Conservation (phyloP, 64 coral and sea anemone genomes). For the Acropora tenuis region DNA sequence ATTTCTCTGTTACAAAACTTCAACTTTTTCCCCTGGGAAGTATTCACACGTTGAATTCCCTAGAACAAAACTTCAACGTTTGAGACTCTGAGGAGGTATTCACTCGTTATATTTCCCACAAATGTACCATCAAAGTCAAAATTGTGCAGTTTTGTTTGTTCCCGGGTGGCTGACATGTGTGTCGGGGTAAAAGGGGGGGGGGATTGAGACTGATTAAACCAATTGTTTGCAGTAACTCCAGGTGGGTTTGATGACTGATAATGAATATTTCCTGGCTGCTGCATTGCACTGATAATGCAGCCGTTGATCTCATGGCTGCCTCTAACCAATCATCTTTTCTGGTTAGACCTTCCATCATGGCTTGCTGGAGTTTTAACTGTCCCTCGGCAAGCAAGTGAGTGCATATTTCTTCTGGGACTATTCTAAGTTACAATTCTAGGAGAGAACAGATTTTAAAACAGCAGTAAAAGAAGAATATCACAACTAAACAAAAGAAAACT, state of each 20-base stretch:
- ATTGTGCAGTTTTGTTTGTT: constrained; percentile 3
- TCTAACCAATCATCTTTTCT: constrained; percentile 65
- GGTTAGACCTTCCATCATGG: constrained; percentile 56
- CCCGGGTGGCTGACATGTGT: constrained; percentile 1
- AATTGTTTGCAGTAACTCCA: constrained; percentile 20
- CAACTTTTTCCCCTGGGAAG: constrained; percentile 16
- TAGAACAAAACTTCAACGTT: constrained; percentile 11
- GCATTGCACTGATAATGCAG: constrained; percentile 49
- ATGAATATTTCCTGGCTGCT: constrained; percentile 11
- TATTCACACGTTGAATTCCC: not conserved
- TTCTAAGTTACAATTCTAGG: not conserved
- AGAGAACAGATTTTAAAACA: not conserved
- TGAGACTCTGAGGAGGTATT: not conserved
- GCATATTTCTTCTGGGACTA: not conserved
- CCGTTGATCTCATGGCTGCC: constrained; percentile 68
- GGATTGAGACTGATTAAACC: constrained; percentile 32
- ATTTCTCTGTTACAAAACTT: constrained; percentile 1
- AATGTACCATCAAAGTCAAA: not conserved
- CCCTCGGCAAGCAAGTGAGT: not conserved
- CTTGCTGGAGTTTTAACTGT: constrained; percentile 45
- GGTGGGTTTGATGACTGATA: constrained; percentile 24
- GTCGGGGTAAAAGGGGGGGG: constrained; percentile 1
- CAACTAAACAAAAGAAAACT: constrained; percentile 15
- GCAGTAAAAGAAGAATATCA: constrained; percentile 1
- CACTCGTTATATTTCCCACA: not conserved